Conservation (phyloP, 2,888 invertebrate species). For the Mylabris sibirica region DNA sequence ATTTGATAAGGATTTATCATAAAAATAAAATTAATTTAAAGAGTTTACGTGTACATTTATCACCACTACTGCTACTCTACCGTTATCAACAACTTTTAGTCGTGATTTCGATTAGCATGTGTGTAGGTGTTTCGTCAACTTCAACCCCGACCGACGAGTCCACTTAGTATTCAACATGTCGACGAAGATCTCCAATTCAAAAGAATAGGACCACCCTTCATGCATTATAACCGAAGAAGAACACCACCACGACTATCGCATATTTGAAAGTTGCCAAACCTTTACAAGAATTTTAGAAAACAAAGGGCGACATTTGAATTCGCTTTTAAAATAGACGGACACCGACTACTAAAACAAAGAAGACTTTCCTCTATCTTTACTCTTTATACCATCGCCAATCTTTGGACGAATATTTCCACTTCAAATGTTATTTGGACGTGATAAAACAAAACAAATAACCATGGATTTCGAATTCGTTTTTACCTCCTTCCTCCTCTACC, state of each 20-base stretch:
- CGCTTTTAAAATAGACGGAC: slow-evolving; percentile 21
- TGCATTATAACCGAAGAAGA: slow-evolving; percentile 27
- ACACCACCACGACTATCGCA: slow-evolving; percentile 24
- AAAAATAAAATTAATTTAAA: not conserved
- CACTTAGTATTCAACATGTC: slow-evolving; percentile 31
- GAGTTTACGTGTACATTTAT: not conserved
- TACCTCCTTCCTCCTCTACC: too few relatives aligned
- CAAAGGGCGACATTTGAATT: slow-evolving; percentile 37
- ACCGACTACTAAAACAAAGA: slow-evolving; percentile 26
- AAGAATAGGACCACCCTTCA: slow-evolving; percentile 18
- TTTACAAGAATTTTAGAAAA: slow-evolving; percentile 36
- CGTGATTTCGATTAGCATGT: slow-evolving; percentile 13
- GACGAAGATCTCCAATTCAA: slow-evolving; percentile 23
- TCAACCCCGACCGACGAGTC: not conserved
- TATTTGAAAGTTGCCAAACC: slow-evolving; percentile 32
- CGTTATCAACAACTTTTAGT: not conserved
- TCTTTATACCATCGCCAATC: slow-evolving; percentile 20
- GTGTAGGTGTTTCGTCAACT: slow-evolving; percentile 9
- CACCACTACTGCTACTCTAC: not conserved
- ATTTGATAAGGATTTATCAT: not conserved
- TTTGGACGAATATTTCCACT: slow-evolving; percentile 34
- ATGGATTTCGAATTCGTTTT: slow-evolving; percentile 26
- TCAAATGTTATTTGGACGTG: slow-evolving; percentile 35
- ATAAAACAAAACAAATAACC: slow-evolving; percentile 39
- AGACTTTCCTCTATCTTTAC: slow-evolving; percentile 12